Conservation (phyloP, 2,113 vertebrate genomes). For the Hippopotamus amphibius region DNA sequence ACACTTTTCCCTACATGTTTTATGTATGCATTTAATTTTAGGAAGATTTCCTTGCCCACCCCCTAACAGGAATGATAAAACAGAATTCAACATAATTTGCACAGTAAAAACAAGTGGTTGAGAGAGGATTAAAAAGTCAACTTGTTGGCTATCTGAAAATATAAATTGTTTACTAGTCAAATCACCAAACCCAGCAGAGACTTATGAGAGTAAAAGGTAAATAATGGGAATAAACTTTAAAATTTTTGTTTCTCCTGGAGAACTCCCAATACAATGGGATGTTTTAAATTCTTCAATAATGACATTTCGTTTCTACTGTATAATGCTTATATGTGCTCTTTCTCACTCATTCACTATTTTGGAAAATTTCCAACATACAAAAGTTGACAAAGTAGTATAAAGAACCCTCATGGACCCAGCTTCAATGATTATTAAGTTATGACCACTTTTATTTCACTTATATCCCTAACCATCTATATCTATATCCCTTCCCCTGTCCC, state of each 20-base stretch:
- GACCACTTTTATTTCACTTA: not conserved
- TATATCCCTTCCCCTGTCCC: not conserved
- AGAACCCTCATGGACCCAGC: not conserved
- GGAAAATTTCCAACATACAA: not conserved
- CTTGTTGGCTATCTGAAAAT: not conserved
- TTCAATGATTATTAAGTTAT: not conserved
- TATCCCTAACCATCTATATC: not conserved
- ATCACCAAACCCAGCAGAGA: slow-evolving; percentile 5
- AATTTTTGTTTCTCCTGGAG: not conserved
- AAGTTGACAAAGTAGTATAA: not conserved
- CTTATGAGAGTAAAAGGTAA: not conserved
- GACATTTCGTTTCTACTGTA: not conserved
- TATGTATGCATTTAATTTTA: not conserved
- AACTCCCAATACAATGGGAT: slow-evolving; percentile 12
- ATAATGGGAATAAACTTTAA: not conserved
- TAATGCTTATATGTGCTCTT: not conserved
- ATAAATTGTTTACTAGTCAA: not conserved
- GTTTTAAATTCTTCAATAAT: not conserved
- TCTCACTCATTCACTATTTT: not conserved
- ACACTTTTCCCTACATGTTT: not conserved
- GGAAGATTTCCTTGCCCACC: not conserved
- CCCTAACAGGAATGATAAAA: not conserved
- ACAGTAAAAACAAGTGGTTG: not conserved
- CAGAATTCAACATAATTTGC: slow-evolving; percentile 9
- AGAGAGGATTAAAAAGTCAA: not conserved